These are phyloP conservation scores for cattle (Bos taurus) DNA, from an alignment of 2,113 vertebrate genomes.

Conservation along the genomic window ARS-UCD2.0 NC_037354.1:41313001-41313500, in stretches of 20 bases:
- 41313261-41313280: not conserved
- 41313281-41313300: not conserved
- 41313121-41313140: not conserved
- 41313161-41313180: not conserved
- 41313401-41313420: not conserved
- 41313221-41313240: not conserved
- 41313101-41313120: not conserved
- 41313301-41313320: not conserved
- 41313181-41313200: not conserved
- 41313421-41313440: not conserved
- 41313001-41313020: constrained; percentile 13
- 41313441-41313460: not conserved
- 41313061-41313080: constrained; percentile 5
- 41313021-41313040: constrained; percentile 7
- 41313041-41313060: constrained; percentile 4
- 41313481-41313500: not conserved
- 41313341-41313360: not conserved
- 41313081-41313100: not conserved
- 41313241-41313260: not conserved
- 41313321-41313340: not conserved
- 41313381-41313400: not conserved
- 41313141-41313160: not conserved
- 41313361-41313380: not conserved
- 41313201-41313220: not conserved
- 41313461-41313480: not conserved